Evolutionary conservation across 2,113 vertebrate genomes (phyloP).

Genomic region (Eretmochelys imbricata): DNA sequence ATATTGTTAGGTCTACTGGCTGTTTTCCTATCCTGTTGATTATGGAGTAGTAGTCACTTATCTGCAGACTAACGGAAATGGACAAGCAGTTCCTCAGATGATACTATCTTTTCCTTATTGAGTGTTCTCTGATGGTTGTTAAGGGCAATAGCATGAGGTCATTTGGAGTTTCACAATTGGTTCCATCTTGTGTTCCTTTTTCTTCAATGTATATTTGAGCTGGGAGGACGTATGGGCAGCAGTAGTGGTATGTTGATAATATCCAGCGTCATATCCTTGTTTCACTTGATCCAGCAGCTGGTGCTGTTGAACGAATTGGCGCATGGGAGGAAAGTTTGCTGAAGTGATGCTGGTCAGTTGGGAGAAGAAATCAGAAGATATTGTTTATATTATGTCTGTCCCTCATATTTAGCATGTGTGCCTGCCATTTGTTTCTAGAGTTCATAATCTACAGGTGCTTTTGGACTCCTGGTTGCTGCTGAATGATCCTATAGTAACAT

Average conservation of each 20-base stretch:
- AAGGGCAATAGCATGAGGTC: no score
- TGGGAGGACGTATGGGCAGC: not conserved
- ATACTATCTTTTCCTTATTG: no score
- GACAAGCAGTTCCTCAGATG: no score
- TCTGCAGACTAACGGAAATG: not conserved
- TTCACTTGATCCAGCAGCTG: not conserved
- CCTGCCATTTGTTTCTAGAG: not conserved
- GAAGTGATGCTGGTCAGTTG: not conserved
- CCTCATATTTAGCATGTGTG: not conserved
- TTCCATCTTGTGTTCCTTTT: not conserved
- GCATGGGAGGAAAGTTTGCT: not conserved
- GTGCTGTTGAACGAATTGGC: not conserved
- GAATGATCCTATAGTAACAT: not conserved
- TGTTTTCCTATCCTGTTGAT: not conserved
- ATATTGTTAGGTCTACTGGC: not conserved
- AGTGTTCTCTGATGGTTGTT: no score
- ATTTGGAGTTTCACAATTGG: no score
- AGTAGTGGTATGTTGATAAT: not conserved
- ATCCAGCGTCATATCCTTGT: not conserved
- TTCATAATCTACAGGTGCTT: no score
- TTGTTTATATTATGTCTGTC: not conserved
- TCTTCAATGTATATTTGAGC: not conserved
- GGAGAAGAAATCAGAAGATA: not conserved
- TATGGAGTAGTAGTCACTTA: no score
- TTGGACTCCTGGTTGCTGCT: no score